Evolutionary conservation across 2,888 invertebrate genomes (phyloP), one percentile per base, ranked within the genome.

Genomic region (Bellardia pandia): DNA sequence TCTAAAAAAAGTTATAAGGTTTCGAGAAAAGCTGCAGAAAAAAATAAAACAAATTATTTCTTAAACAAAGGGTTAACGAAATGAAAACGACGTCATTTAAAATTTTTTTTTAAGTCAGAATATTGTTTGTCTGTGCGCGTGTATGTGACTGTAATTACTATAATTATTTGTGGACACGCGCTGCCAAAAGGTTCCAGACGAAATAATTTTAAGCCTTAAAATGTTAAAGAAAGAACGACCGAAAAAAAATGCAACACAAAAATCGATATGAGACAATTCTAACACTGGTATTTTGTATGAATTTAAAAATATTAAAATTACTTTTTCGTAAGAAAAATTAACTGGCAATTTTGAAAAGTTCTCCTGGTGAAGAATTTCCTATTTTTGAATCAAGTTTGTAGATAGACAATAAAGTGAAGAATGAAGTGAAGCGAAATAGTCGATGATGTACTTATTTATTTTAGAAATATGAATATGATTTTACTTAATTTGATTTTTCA

Each of bases 221-320:
- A 13, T 13, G 30, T 13, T 51, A 14, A 74, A 58, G 4, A 37
- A 37, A 37, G 5, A 37, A 37, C 4, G 5, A 23, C 23, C 0
- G 1, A 23, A 23, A 74, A 7, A 60, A 60, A 33, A 42, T 9
- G 33, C 30, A n/a, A 60, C n/a, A 48, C 14, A 45, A 76, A 69
- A 69, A 82, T 82, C 82, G 33, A 82, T 82, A 82, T 37, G 23
- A 69, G 33, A 16, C 23, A 42, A 60, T 51, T 51, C 4, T 48
- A 66, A 53, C 66, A 40, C 58, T 42, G 66, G 14, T 30, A 56
- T 56, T 53, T 53, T 68, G 66, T 64, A 9, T n/a, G 30, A 6
- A 62, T 56, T 77, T 76, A 51, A 53, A 66, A 64, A 66, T 76
- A 53, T 64, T 64, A 45, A 58, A 77, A 77, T 77, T 66, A 68